Percentiles rank a stretch among this genome's conserved stretches.
phyloP scores from a whole-genome alignment of 2,113 vertebrate species.

The Plestiodon gilberti region DNA sequence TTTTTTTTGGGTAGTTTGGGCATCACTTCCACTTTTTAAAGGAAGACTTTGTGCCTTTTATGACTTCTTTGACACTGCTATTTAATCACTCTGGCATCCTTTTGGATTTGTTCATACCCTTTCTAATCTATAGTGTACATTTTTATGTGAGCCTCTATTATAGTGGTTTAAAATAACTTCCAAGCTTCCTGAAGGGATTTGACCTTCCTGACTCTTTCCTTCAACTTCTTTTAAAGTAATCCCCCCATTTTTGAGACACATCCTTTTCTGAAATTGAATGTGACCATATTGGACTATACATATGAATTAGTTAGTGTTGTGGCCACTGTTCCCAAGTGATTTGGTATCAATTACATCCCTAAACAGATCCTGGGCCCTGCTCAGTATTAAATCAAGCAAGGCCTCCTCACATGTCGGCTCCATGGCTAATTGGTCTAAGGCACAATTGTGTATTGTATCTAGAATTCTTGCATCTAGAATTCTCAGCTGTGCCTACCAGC shows the following conservation, averaged over 20 bases:
- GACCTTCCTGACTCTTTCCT: conserved; percentile 21
- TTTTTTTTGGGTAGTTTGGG: not conserved
- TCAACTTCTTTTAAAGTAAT: conserved; percentile 20
- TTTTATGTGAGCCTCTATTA: conserved; percentile 23
- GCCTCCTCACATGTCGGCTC: not conserved
- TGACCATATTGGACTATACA: not conserved
- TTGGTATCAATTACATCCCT: not conserved
- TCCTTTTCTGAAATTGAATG: not conserved
- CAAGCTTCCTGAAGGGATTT: conserved; percentile 17
- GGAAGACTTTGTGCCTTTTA: conserved; percentile 2
- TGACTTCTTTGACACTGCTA: conserved; percentile 15
- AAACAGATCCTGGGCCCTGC: not conserved
- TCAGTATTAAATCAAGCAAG: not conserved
- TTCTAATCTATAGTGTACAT: not conserved
- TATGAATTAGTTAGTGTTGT: not conserved
- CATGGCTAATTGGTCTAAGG: not conserved
- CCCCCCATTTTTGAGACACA: not conserved
- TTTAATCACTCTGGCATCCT: conserved; percentile 18
- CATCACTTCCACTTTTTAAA: conserved; percentile 3
- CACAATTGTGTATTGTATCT: not conserved
- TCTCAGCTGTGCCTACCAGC: no score
- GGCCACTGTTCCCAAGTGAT: not conserved
- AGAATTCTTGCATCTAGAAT: not conserved
- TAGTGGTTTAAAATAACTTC: conserved; percentile 19
- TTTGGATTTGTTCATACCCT: not conserved